Percentiles rank a stretch among this genome's conserved stretches.
Conservation (phyloP, 2,888 invertebrate species). For the Caradrina kadenii region DNA sequence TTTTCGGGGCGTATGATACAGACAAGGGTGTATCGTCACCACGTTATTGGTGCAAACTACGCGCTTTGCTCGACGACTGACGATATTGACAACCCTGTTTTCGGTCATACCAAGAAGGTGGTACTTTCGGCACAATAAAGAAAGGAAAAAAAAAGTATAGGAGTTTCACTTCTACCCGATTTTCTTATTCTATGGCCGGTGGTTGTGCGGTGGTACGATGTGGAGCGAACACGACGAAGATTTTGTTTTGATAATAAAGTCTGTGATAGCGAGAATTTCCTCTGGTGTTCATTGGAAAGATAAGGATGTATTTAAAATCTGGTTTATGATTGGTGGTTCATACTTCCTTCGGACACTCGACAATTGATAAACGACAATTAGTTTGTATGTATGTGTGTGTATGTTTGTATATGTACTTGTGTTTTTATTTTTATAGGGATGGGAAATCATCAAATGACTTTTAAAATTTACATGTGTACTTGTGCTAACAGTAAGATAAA, state of each 20-base stretch:
- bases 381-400: no score
- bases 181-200: constrained; percentile 30
- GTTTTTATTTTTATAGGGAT: no score
- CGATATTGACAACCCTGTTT: neutral
- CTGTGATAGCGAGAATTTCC: constrained; percentile 11
- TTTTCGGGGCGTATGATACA: neutral
- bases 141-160: neutral
- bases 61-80: no score
- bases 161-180: neutral
- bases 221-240: constrained; percentile 35
- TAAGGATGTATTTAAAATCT: constrained; percentile 10
- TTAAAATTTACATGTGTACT: no score
- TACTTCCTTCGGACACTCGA: no score
- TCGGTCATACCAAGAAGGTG: no score
- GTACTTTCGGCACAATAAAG: no score
- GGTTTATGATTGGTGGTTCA: neutral
- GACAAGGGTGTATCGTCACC: neutral
- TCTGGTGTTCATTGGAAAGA: constrained; percentile 24
- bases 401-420: no score
- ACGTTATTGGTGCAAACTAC: no score
- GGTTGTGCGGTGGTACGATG: constrained; percentile 28
- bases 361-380: no score
- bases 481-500: no score
- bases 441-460: no score
- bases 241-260: constrained; percentile 52